Evolutionary conservation across 2,113 vertebrate species (phyloP).

Genomic region (Heptranchias perlo): DNA sequence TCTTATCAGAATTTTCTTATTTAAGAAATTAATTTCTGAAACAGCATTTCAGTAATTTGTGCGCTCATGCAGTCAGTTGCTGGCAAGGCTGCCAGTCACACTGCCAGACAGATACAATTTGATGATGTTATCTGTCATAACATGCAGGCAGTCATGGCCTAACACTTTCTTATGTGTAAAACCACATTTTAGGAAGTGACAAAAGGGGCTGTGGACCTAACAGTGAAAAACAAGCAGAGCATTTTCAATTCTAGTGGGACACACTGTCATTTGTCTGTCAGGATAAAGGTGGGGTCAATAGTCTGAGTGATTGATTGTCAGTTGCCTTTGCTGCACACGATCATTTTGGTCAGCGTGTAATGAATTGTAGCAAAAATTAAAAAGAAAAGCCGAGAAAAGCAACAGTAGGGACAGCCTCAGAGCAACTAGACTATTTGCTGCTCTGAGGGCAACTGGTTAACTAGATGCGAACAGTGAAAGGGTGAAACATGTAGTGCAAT

Average conservation of each 20-base stretch:
- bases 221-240: not conserved
- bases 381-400: not conserved
- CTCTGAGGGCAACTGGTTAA: not conserved
- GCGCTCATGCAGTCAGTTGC: conserved; percentile 78
- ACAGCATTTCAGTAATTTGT: conserved; percentile 78
- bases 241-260: conserved; percentile 67
- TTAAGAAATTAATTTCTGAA: conserved; percentile 97
- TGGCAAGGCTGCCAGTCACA: conserved; percentile 82
- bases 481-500: not conserved
- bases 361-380: conserved; percentile 9
- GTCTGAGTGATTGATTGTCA: not conserved
- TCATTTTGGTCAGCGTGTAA: conserved; percentile 19
- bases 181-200: conserved; percentile 28
- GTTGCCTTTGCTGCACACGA: not conserved
- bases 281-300: conserved; percentile 53
- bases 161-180: conserved; percentile 7
- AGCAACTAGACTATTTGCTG: not conserved
- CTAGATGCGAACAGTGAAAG: not conserved
- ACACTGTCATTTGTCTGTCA: conserved; percentile 93
- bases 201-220: not conserved
- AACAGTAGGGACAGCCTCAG: not conserved
- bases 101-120: conserved; percentile 72
- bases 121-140: conserved; percentile 77
- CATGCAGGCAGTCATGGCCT: conserved; percentile 43
- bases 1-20: conserved; percentile 90